Base-by-base conservation (phyloP, 2,888 invertebrate genomes). In the Aphidoletes aphidimyza region DNA sequence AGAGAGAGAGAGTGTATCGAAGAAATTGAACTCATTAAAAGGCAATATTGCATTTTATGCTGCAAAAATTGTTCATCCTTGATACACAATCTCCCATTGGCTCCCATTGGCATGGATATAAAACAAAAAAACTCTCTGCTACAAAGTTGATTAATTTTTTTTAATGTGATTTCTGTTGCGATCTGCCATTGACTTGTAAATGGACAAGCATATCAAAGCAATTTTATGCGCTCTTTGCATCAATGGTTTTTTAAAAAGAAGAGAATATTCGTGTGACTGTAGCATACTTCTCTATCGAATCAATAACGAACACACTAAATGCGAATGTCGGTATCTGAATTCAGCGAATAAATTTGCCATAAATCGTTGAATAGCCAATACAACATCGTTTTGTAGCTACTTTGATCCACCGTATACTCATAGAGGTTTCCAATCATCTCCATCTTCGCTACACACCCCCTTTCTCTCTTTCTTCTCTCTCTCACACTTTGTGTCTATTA, bases 111-210 rank as follows among this genome's bases (percentile, higher is more conserved):
- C 11, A 39, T 8, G 5, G 39, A n/a, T 22, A 22, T 54, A 69
- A 11, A 30, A 30, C 14, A 30, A 69, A 54, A 69, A 30, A 69
- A 5, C n/a, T n/a, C n/a, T n/a, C 30, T 30, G 69, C 69, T 69
- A 69, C 69, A 69, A 69, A 69, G 69, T 69, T 69, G 69, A 69
- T 69, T 69, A 69, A 69, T 69, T 30, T 69, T 69, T 69, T 69
- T 30, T 47, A 69, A 69, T 69, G 69, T 14, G 69, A 30, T 69
- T 69, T 34, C 3, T 26, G 14, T 69, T 54, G 69, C 30, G 9
- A 30, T 34, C 69, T 69, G 69, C 14, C 26, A 69, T 30, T 69
- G 69, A 69, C 30, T 30, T 69, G 9, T 69, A 34, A 69, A 11
- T 3, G 69, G 17, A 5, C 14, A 5, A 0, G 69, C n/a, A 69